These are phyloP conservation scores for Pteromalus puparum DNA, from an alignment of 1,140 invertebrate species.

Conservation along the genomic window DNA sequence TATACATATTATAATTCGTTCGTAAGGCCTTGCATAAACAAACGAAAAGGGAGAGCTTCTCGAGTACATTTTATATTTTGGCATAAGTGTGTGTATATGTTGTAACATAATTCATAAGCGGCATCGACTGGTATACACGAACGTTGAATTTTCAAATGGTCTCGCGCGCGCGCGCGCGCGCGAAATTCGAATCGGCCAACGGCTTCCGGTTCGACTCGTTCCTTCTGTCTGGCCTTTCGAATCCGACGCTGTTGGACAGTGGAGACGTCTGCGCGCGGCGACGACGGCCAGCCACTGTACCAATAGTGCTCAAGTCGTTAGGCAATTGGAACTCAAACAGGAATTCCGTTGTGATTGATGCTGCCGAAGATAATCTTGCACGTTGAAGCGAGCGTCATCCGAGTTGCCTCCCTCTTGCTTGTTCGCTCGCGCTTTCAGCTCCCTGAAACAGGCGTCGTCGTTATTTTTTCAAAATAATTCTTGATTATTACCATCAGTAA, in stretches of 20 bases:
- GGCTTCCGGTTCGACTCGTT: conserved; percentile 58
- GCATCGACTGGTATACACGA: neutral
- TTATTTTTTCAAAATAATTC: neutral
- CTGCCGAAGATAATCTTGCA: conserved; percentile 82
- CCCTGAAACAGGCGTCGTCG: conserved; percentile 71
- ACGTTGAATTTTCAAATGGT: neutral
- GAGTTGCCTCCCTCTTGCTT: conserved; percentile 57
- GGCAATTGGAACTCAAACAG: conserved; percentile 71
- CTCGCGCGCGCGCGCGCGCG: neutral
- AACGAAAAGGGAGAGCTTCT: neutral
- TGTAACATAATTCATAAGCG: neutral
- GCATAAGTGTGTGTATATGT: neutral
- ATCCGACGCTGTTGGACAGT: conserved; percentile 22
- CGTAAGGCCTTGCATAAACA: conserved; percentile 8
- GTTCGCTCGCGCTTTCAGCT: conserved; percentile 79
- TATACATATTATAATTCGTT: neutral
- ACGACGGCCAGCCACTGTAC: conserved; percentile 33
- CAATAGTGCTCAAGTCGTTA: conserved; percentile 67
- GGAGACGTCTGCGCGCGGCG: conserved; percentile 48
- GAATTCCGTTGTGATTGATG: conserved; percentile 78
- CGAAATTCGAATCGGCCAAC: conserved; percentile 58
- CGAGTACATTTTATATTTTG: neutral
- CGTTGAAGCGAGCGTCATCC: conserved; percentile 80
- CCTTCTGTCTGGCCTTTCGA: conserved; percentile 51
- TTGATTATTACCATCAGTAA: neutral